Percentiles rank a stretch among this genome's conserved stretches.
These are phyloP conservation scores for Cheilosia impressa DNA, from an alignment of 2,888 invertebrate species.

Conservation along the genomic window DNA sequence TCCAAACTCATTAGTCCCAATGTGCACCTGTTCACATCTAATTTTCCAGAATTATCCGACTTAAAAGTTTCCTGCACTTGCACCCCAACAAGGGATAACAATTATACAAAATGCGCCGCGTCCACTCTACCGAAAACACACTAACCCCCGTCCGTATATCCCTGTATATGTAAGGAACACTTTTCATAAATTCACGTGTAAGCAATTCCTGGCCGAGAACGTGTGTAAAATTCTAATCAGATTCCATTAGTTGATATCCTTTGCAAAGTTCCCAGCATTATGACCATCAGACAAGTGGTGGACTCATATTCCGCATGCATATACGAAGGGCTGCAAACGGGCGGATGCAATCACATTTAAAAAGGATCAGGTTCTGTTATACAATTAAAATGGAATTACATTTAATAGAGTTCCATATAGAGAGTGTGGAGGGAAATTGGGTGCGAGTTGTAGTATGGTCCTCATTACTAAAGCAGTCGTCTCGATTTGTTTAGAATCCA, in stretches of 20 bases:
- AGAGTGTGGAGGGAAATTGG: slow-evolving; percentile 19
- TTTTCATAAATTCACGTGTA: slow-evolving; percentile 72
- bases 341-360: slow-evolving; percentile 65
- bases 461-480: slow-evolving; percentile 42
- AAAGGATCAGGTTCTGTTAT: slow-evolving; percentile 67
- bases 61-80: slow-evolving; percentile 53
- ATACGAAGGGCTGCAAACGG: slow-evolving; percentile 10
- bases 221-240: slow-evolving; percentile 73
- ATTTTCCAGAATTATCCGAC: slow-evolving; percentile 61
- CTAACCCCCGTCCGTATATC: background rate
- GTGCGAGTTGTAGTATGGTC: slow-evolving; percentile 20
- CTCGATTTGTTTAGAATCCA: slow-evolving; percentile 42
- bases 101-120: slow-evolving; percentile 59
- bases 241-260: slow-evolving; percentile 67
- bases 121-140: background rate
- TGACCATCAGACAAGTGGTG: slow-evolving; percentile 17
- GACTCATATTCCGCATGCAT: slow-evolving; percentile 8
- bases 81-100: slow-evolving; percentile 54
- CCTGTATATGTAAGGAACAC: slow-evolving; percentile 15
- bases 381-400: slow-evolving; percentile 74
- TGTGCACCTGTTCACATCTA: slow-evolving; percentile 55
- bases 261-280: slow-evolving; percentile 39
- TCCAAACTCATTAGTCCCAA: slow-evolving; percentile 54
- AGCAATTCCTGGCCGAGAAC: slow-evolving; percentile 65
- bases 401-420: slow-evolving; percentile 50